Evolutionary conservation across 2,113 vertebrate species (phyloP).

Genomic region (Lagopus leucura): DNA sequence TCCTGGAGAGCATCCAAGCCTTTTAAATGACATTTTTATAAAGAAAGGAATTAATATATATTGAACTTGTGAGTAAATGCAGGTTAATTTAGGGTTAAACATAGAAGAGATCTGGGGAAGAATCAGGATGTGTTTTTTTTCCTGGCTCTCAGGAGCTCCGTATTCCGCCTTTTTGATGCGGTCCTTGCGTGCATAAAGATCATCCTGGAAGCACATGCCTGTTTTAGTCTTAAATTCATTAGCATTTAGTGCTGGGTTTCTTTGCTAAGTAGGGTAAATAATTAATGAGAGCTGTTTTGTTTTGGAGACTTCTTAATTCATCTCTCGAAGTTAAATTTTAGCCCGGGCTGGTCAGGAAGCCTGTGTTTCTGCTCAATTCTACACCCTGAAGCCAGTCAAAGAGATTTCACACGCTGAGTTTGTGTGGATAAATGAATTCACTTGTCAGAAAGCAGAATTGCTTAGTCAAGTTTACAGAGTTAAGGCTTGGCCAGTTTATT

Average conservation of each 20-base stretch:
- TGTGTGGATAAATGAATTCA: slow-evolving; percentile 60
- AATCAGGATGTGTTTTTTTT: background rate
- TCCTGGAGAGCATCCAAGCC: background rate
- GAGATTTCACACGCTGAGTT: slow-evolving; percentile 39
- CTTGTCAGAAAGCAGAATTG: slow-evolving; percentile 59
- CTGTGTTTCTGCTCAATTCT: background rate
- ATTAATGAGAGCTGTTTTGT: background rate
- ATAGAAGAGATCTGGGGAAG: background rate
- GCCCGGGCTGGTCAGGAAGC: background rate
- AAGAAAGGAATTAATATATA: background rate
- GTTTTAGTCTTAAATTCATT: slow-evolving; percentile 24
- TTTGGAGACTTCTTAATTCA: background rate
- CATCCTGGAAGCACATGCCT: background rate
- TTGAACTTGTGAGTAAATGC: background rate
- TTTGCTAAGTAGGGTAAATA: slow-evolving; percentile 8
- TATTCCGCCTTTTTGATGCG: background rate
- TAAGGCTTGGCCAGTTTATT: slow-evolving; percentile 65
- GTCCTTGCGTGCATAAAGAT: background rate
- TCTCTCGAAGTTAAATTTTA: background rate
- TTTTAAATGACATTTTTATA: background rate
- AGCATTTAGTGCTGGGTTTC: background rate
- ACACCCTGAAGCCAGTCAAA: background rate
- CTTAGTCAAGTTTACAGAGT: slow-evolving; percentile 65
- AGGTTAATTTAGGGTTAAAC: background rate
- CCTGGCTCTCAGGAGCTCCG: background rate